Evolutionary conservation across 2,113 vertebrate species (phyloP).

Genomic region (Nettapus auritus): DNA sequence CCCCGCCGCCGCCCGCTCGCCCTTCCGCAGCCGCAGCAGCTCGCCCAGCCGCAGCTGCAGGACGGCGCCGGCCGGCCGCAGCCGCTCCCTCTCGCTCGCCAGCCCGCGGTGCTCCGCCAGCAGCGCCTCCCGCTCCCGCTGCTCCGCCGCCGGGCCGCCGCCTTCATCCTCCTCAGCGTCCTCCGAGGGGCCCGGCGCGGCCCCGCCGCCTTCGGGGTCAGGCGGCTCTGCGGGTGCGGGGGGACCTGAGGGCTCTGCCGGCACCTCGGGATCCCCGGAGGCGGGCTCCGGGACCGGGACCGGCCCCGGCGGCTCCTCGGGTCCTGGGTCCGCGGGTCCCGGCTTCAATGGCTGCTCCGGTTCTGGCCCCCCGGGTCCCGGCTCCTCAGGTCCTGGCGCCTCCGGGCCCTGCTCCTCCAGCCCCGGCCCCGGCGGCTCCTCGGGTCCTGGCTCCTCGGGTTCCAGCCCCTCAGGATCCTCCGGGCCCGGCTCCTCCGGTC

Average conservation of each 20-base stretch:
- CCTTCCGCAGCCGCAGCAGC: constrained; percentile 66
- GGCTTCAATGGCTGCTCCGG: too few species aligned
- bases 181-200: background rate
- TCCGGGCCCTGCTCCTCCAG: too few species aligned
- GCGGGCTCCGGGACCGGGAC: too few species aligned
- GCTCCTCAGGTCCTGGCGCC: too few species aligned
- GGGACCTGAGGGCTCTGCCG: background rate
- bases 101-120: constrained; percentile 59
- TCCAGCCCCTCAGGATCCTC: too few species aligned
- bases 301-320: too few species aligned
- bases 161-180: too few species aligned
- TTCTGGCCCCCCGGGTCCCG: too few species aligned
- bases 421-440: too few species aligned
- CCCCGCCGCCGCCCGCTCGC: background rate
- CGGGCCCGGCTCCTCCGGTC: too few species aligned
- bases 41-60: constrained; percentile 77
- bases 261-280: background rate
- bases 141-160: background rate
- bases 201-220: background rate
- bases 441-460: too few species aligned
- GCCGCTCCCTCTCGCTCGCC: constrained; percentile 53
- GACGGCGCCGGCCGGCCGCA: constrained; percentile 30
- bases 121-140: constrained; percentile 47
- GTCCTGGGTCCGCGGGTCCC: too few species aligned
- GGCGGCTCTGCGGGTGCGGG: background rate